A percentile compares a stretch with the other conserved stretches of the same genome.
These are phyloP conservation scores for Hymenochirus boettgeri DNA, from an alignment of 2,113 vertebrate species.

Conservation along the genomic window DNA sequence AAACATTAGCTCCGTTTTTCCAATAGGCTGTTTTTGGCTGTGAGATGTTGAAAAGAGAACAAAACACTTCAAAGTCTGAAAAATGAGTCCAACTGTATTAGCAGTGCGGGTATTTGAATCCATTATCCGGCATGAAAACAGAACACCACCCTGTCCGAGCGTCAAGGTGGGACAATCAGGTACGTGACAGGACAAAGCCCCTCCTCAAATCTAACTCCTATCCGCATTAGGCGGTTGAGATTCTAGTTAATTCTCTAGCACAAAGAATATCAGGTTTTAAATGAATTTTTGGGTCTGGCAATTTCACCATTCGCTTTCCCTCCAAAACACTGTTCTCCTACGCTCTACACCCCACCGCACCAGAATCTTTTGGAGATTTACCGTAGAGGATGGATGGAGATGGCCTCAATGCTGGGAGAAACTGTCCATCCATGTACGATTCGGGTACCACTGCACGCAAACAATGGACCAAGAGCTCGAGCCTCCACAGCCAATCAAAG, in stretches of 20 bases:
- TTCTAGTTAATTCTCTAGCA: no score
- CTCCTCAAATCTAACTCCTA: no score
- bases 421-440: constrained; percentile 77
- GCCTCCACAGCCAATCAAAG: constrained; percentile 83
- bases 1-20: not conserved
- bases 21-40: constrained; percentile 80
- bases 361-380: constrained; percentile 85
- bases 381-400: constrained; percentile 93
- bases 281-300: no score
- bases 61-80: constrained; percentile 84
- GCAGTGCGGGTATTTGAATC: constrained; percentile 79
- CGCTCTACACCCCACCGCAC: constrained; percentile 57
- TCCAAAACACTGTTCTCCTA: not conserved
- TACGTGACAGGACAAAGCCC: no score
- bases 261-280: no score
- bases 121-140: constrained; percentile 72
- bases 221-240: no score
- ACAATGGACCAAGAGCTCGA: constrained; percentile 86
- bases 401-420: constrained; percentile 87
- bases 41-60: constrained; percentile 87
- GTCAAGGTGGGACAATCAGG: constrained; percentile 95
- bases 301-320: not conserved
- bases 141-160: constrained; percentile 72
- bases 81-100: constrained; percentile 96
- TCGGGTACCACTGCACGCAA: constrained; percentile 92